Base-by-base conservation (phyloP, 2,888 invertebrate species). In the Scrobipalpa costella region DNA sequence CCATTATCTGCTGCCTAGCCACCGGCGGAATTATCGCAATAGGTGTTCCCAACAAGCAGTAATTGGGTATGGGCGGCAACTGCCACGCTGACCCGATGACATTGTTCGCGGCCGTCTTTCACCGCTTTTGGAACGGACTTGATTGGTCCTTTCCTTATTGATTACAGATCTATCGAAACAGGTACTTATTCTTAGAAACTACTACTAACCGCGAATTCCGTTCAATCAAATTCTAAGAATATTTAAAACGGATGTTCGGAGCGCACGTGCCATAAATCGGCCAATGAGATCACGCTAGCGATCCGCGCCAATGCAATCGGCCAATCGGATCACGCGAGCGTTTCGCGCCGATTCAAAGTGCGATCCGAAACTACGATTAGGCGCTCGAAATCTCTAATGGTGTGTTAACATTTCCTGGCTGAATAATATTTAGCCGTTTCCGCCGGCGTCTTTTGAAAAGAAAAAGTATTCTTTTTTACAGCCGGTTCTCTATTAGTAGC, bases 381-480 rank as follows among this genome's bases (percentile, higher is more conserved):
- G 62, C 70, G 80, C 80, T 82, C 81, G 75, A 82, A 84, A 83
- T 80, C 76, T 77, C 72, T 77, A 80, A 83, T 79, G 77, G 78
- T 73, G 73, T 69, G 70, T 71, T 68, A 70, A 65, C 76, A 72
- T 75, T 76, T 76, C 74, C 73, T 71, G n/a, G 73, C 72, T 76
- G 77, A 71, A 72, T 73, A 70, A 73, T 73, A 77, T 74, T 75
- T 70, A 71, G 70, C 68, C 71, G 71, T 79, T 83, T 88, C 88
- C 88, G 88, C 85, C 84, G 88, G 81, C 69, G 60, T 72, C 82
- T 78, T 68, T 67, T 81, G 81, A 79, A 71, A 69, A 69, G 68
- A 71, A n/a, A 60, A 47, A 27, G 21, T 73, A 74, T 77, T 78
- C 27, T 74, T 71, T 66, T 67, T 58, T 44, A 44, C 63, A 64